Conservation (phyloP, 2,113 vertebrate genomes). For the Paramisgurnus dabryanus region DNA sequence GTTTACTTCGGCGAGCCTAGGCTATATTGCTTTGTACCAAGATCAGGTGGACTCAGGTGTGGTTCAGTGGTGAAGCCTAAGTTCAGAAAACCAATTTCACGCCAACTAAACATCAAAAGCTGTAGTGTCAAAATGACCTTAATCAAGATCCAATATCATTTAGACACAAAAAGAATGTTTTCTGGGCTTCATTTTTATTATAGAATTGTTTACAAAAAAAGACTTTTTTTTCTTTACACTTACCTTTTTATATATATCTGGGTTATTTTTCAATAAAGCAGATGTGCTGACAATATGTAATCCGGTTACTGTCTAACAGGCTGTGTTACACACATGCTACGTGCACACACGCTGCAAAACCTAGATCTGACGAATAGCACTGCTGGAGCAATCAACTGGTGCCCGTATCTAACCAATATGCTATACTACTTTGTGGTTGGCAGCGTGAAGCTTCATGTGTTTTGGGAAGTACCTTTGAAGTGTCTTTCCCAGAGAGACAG, state of each 20-base stretch:
- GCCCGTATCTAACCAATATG: background rate
- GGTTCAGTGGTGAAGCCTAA: no score
- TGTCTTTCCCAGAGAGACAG: slow-evolving; percentile 2
- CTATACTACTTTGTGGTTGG: background rate
- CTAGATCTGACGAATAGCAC: background rate
- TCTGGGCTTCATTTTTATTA: no score
- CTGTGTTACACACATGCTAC: background rate
- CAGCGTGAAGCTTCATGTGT: background rate
- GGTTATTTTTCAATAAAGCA: background rate
- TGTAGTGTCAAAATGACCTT: no score
- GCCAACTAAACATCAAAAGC: no score
- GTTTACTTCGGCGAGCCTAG: no score
- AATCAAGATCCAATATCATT: no score
- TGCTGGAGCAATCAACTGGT: background rate
- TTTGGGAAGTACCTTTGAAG: slow-evolving; percentile 9
- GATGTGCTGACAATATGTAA: slow-evolving; percentile 20
- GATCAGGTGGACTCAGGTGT: no score
- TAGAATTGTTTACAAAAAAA: no score
- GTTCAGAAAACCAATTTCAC: no score
- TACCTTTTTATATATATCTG: background rate
- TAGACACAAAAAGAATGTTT: no score
- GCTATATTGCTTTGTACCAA: no score
- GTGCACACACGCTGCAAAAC: background rate
- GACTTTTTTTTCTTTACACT: background rate
- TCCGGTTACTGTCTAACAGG: background rate